phyloP scores from a whole-genome alignment of 1,140 invertebrate species.

The Anagrus nilaparvatae region DNA sequence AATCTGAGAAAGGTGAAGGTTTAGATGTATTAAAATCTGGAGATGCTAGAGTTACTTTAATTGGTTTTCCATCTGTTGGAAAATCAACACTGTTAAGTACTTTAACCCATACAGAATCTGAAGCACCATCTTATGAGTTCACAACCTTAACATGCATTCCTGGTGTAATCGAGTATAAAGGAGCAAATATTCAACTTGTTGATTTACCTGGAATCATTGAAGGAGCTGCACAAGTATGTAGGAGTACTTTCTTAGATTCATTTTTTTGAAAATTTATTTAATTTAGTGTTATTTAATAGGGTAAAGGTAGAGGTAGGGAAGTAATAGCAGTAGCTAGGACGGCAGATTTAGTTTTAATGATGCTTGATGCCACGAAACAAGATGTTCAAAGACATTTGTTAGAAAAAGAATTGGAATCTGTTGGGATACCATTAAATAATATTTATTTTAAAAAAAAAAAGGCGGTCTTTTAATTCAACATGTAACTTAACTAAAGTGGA shows the following conservation, averaged over 20 bases:
- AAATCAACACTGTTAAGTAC: conserved; percentile 93
- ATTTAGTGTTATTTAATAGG: conserved; percentile 21
- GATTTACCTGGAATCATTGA: conserved; percentile 97
- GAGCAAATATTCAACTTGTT: conserved; percentile 95
- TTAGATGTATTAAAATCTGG: conserved; percentile 99
- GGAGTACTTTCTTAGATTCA: not conserved
- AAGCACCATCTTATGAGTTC: conserved; percentile 96
- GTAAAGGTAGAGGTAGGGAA: conserved; percentile 46
- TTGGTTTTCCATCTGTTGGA: conserved; percentile 95
- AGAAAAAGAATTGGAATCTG: conserved; percentile 90
- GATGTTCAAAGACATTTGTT: conserved; percentile 85
- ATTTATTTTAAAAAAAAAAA: conserved; percentile 98
- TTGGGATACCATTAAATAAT: conserved; percentile 94
- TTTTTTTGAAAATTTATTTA: not conserved
- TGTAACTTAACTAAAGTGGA: conserved; percentile 87
- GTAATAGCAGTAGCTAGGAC: conserved; percentile 96
- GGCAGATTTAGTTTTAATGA: conserved; percentile 95
- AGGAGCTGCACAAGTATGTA: conserved; percentile 72
- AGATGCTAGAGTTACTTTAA: conserved; percentile 95
- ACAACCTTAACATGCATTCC: conserved; percentile 99
- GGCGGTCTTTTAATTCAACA: conserved; percentile 97
- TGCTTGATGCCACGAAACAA: conserved; percentile 96
- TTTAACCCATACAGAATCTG: conserved; percentile 88
- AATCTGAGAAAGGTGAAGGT: conserved; percentile 95
- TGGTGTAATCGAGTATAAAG: conserved; percentile 96